Evolutionary conservation across 2,113 vertebrate species (phyloP).

Genomic region (Psammodynastes pulverulentus): DNA sequence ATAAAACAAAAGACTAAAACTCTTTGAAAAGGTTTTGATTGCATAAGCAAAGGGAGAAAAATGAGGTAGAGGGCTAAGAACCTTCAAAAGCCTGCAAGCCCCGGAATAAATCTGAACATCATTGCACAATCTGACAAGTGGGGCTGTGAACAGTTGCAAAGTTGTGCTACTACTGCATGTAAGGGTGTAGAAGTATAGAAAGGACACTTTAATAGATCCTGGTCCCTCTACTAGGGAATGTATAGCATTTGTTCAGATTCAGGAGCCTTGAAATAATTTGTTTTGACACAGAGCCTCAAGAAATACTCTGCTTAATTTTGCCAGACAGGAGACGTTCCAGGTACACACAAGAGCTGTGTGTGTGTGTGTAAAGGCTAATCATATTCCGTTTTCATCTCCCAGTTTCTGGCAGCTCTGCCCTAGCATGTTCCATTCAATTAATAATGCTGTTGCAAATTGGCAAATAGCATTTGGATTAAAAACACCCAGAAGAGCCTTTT

Average conservation of each 20-base stretch:
- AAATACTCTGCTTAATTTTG: constrained; percentile 71
- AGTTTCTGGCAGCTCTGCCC: constrained; percentile 85
- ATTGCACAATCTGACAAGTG: not conserved
- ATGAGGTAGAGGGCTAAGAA: not conserved
- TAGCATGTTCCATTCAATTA: constrained; percentile 97
- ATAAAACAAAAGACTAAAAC: not conserved
- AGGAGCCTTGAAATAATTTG: constrained; percentile 65
- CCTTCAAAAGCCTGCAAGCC: not conserved
- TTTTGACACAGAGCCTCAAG: constrained; percentile 68
- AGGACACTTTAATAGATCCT: constrained; percentile 26
- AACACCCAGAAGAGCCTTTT: constrained; percentile 78
- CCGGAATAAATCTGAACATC: not conserved
- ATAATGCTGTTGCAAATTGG: constrained; percentile 96
- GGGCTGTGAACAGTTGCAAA: not conserved
- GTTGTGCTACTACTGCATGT: not conserved
- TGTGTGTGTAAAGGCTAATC: constrained; percentile 82
- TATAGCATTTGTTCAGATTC: constrained; percentile 63
- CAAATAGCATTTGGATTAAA: constrained; percentile 87
- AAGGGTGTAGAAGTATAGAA: constrained; percentile 24
- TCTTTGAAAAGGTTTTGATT: not conserved
- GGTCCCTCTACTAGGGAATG: constrained; percentile 47
- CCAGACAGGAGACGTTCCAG: constrained; percentile 61
- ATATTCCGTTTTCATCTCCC: constrained; percentile 88
- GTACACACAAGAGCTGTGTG: constrained; percentile 77
- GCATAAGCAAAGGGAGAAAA: not conserved